These are phyloP conservation scores for Heliconius melpomene DNA, from an alignment of 1,140 invertebrate genomes.

Conservation along the genomic window DNA sequence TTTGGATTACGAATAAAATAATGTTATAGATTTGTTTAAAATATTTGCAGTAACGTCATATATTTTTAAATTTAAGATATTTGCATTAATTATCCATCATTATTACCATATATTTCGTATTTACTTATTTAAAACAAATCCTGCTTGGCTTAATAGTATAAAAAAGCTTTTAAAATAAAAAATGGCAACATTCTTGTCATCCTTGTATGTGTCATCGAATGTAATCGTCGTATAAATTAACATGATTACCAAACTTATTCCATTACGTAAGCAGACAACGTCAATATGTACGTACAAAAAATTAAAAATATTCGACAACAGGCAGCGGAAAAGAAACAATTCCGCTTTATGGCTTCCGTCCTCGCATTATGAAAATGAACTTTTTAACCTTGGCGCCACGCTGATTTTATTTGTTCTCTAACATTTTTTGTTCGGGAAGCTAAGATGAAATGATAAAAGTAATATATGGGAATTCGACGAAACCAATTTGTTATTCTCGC, in stretches of 20 bases:
- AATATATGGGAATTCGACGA: conserved; percentile 23
- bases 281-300: conserved; percentile 39
- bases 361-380: conserved; percentile 73
- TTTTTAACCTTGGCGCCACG: conserved; percentile 56
- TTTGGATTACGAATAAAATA: no score
- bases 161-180: background rate
- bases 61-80: no score
- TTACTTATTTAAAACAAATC: no score
- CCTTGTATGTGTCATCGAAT: background rate
- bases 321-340: conserved; percentile 63
- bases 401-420: conserved; percentile 36
- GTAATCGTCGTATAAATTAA: background rate
- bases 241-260: background rate
- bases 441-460: conserved; percentile 32
- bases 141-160: no score
- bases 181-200: background rate
- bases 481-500: conserved; percentile 18
- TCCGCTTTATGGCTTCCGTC: conserved; percentile 69
- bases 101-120: no score
- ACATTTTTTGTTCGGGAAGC: conserved; percentile 19
- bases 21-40: no score
- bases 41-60: no score
- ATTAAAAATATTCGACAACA: conserved; percentile 50
- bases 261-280: conserved; percentile 25
- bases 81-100: no score